Evolutionary conservation across 2,888 invertebrate genomes (phyloP).

Genomic region (Campoplex nolae): DNA sequence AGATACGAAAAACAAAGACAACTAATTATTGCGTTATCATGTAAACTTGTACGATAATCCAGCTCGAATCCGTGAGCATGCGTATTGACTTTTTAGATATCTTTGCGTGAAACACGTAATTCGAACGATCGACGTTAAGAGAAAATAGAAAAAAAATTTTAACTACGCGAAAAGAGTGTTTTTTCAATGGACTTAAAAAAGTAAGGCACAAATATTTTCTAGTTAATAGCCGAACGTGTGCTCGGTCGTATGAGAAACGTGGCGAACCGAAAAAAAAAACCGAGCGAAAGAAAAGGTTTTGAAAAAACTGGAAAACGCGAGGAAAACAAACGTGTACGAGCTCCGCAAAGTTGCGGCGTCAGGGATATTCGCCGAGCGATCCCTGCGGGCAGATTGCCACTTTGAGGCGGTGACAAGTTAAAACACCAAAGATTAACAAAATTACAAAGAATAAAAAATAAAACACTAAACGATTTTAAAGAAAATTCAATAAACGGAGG

Average conservation of each 20-base stretch:
- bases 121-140: not conserved
- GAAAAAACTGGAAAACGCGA: not conserved
- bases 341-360: slow-evolving; percentile 33
- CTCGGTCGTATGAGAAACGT: slow-evolving; percentile 30
- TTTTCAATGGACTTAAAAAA: slow-evolving; percentile 53
- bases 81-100: slow-evolving; percentile 61
- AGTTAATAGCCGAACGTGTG: slow-evolving; percentile 51
- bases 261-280: not conserved
- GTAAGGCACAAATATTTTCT: slow-evolving; percentile 66
- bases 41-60: slow-evolving; percentile 64
- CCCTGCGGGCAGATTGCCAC: slow-evolving; percentile 30
- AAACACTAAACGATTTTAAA: slow-evolving; percentile 27
- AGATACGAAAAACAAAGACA: slow-evolving; percentile 30
- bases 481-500: slow-evolving; percentile 65
- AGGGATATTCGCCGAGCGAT: slow-evolving; percentile 52
- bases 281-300: not conserved
- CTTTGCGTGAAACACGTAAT: slow-evolving; percentile 59
- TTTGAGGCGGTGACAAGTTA: slow-evolving; percentile 51
- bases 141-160: not conserved
- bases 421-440: slow-evolving; percentile 67
- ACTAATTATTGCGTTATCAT: slow-evolving; percentile 63
- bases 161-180: slow-evolving; percentile 22
- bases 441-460: slow-evolving; percentile 37
- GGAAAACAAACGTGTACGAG: slow-evolving; percentile 21
- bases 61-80: slow-evolving; percentile 57